Evolutionary conservation across 2,113 vertebrate genomes (phyloP), one percentile per base, ranked within the genome.

Genomic region (Dipodomys ordii): DNA sequence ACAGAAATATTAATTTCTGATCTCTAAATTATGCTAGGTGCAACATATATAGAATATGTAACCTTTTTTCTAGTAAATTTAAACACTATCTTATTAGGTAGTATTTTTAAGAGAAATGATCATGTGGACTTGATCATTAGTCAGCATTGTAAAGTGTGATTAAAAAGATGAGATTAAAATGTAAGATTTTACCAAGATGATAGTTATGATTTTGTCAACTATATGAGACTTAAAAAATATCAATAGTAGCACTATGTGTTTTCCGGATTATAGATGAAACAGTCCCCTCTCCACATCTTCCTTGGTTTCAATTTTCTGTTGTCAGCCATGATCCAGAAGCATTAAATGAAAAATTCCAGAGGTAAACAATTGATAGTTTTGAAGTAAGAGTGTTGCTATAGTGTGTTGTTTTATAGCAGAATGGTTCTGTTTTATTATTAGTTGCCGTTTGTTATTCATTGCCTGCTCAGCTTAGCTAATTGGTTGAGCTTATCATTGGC

Each of bases 131-230:
- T 32, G 44, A 27, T 88, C 87, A 92, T 96, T 96, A 88, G 93
- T 98, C 97, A 83, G 49, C 78, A 18, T 74, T 83, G 90, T 88
- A 96, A 94, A 97, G 44, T 95, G 67, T 94, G 93, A 39, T 88
- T 83, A 87, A 96, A 96, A 88, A 82, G 18, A 49, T 49, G 49
- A 49, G 49, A 49, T 49, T 49, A 49, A 97, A 22, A 10, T 28
- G 80, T 95, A 77, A 87, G 16, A 92, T 96, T 96, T 90, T 44
- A 91, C 83, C 83, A 94, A 88, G 96, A 97, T 82, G 83, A 87
- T 89, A 92, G 30, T 78, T 19, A 87, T 0, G 72, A 32, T 95
- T 74, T 96, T 94, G 91, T 95, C 82, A 96, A n/a, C 44, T 89
- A 69, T 89, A 64, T 11, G 67, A 94, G 82, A 92, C 16, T 93